Evolutionary conservation across 35 echinoderm and acorn worm species (phyloP), one percentile per base, ranked within the genome.

Genomic region (Strongylocentrotus purpuratus): DNA sequence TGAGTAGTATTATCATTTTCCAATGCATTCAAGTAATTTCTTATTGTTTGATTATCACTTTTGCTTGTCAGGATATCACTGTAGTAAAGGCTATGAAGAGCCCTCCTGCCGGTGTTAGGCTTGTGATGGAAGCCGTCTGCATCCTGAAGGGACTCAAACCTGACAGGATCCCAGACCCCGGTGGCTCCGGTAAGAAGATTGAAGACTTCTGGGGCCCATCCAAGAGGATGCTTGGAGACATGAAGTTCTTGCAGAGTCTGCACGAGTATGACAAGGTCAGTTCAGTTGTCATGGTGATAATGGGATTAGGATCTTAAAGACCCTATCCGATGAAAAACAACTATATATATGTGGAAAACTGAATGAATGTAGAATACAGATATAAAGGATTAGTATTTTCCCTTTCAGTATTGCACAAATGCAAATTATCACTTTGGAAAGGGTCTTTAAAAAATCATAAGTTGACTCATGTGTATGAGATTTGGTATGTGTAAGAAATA

Each of bases 201-300:
- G 98, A 99, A 85, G 98, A 99, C 91, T 99, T 95, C 94, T 99
- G 97, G 97, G 95, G 96, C 5, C 98, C 98, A 33, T 97, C 96
- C 35, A 99, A 99, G 94, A 95, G 96, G 32, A 52, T 99, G 60
- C 96, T 99, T 25, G 97, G 97, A 88, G 98, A 99, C 93, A 99
- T 99, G 98, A 99, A 99, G 33, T 99, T 99, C 95, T 61, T 99
- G 70, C 98, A 99, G 94, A 95, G 97, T 33, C 95, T 99, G 33
- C 92, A 96, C 70, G 98, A 99, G 12, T 99, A 97, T 87, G 98
- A 99, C 92, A 99, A 99, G 97, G 98, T 99, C 85, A 93, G 87
- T 31, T 31, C 12, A 20, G 85, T n/a, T 59, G 52, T 41, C 18
- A 70, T 78, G 65, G 65, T 78, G 65, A 78, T 78, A 28, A 25